Percentiles rank a stretch among this genome's conserved stretches.
These are phyloP conservation scores for Erpetoichthys calabaricus DNA, from an alignment of 2,797 vertebrate genomes.

Conservation along the genomic window DNA sequence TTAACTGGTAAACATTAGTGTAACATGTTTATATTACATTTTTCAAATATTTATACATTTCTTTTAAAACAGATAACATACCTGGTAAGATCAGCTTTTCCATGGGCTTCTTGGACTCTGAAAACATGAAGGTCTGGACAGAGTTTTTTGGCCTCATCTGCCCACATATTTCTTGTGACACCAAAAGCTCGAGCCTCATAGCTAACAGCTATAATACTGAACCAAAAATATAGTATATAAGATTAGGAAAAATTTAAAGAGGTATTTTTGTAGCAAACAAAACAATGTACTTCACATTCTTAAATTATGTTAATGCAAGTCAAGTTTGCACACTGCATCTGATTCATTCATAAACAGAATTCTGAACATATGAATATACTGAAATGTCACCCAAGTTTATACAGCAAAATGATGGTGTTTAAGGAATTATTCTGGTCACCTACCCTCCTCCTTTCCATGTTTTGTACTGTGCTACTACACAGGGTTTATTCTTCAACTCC, in stretches of 20 bases:
- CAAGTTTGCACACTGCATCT: no score
- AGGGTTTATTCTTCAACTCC: constrained; percentile 60
- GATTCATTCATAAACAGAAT: no score
- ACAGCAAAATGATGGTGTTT: no score
- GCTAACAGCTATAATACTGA: constrained; percentile 83
- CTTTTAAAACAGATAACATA: constrained; percentile 28
- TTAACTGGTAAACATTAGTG: no score
- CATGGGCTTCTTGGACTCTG: constrained; percentile 70
- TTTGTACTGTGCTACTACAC: constrained; percentile 84
- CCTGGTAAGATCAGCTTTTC: constrained; percentile 80
- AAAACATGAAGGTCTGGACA: constrained; percentile 73
- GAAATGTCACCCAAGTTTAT: no score
- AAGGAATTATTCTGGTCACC: constrained; percentile 22
- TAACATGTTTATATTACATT: no score
- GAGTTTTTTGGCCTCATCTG: constrained; percentile 74
- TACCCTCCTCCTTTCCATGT: constrained; percentile 83
- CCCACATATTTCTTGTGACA: constrained; percentile 79
- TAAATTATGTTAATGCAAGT: no score
- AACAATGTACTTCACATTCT: no score
- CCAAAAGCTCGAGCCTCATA: constrained; percentile 84
- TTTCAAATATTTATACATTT: no score
- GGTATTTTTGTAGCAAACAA: no score
- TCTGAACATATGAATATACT: no score
- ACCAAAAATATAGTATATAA: background rate
- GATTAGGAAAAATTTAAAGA: no score